Evolutionary conservation across 2,113 vertebrate species (phyloP).

Genomic region (Crotalus helleri): DNA sequence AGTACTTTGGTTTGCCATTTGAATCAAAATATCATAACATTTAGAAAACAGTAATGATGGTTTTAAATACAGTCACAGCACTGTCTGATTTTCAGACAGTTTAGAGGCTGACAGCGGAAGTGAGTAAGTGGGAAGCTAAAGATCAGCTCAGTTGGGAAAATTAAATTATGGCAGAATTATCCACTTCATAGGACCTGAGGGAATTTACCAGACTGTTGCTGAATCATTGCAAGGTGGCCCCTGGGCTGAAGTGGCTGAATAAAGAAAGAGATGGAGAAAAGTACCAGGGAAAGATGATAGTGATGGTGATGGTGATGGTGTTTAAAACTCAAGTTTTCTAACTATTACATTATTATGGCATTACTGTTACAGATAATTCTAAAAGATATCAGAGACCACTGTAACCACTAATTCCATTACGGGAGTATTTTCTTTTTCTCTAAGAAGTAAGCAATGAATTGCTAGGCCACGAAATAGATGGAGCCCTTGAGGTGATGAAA

Average conservation of each 20-base stretch:
- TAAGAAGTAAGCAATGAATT: not conserved
- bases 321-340: not conserved
- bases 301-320: not conserved
- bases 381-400: not conserved
- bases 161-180: not conserved
- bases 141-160: not conserved
- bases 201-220: not conserved
- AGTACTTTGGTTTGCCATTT: not conserved
- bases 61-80: not conserved
- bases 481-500: not conserved
- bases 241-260: not conserved
- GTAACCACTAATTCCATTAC: not conserved
- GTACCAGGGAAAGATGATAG: not conserved
- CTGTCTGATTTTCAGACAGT: not conserved
- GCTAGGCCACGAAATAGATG: not conserved
- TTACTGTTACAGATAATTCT: not conserved
- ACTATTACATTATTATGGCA: not conserved
- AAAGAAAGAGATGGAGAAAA: not conserved
- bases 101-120: not conserved
- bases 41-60: not conserved
- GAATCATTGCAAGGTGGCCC: not conserved
- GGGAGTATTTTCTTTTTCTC: not conserved
- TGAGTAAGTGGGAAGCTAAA: not conserved
- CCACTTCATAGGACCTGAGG: not conserved
- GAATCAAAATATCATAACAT: not conserved